Evolutionary conservation across 2,888 invertebrate species (phyloP), one percentile per base, ranked within the genome.

Genomic region (Stenolophus ochropezus): DNA sequence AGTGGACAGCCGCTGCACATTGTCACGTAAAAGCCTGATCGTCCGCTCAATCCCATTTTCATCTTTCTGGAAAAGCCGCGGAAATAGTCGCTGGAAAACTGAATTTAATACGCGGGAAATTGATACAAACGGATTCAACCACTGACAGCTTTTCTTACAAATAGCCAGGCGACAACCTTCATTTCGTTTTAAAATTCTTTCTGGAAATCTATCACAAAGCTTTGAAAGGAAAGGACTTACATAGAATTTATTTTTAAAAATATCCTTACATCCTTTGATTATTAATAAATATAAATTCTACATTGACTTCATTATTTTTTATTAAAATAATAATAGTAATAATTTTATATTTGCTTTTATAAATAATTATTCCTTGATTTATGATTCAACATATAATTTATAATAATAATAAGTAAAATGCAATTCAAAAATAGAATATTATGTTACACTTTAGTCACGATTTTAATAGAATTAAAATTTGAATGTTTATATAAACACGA

Each of bases 21-120:
- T 18, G 33, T 33, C 33, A 49, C 74, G 51, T 53, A 23, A 74
- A 74, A 74, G 74, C 74, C 53, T 51, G 51, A 74, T 51, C 18
- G 53, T 16, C 51, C 51, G 53, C 14, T 74, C 74, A 23, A 51
- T 53, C 53, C 74, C 53, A 74, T 74, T 74, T 74, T 74, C 74
- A 53, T 74, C 53, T 53, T 42, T 27, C 51, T 53, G 49, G 5
- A 23, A 74, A 53, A 27, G 74, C 53, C 53, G 53, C 51, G 51
- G 53, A 53, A 53, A 49, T 74, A 27, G 53, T 11, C 51, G 25
- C 4, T 51, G 53, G 25, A 74, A 74, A 49, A 27, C 11, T 33
- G 25, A 74, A 74, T 73, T 18, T 47, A 71, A 71, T 71, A 21
- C 47, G 71, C 11, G n/a, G 73, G 73, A 73, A 73, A 73, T 73